Conservation (phyloP, 2,113 vertebrate species). For the Tragelaphus imberbis region DNA sequence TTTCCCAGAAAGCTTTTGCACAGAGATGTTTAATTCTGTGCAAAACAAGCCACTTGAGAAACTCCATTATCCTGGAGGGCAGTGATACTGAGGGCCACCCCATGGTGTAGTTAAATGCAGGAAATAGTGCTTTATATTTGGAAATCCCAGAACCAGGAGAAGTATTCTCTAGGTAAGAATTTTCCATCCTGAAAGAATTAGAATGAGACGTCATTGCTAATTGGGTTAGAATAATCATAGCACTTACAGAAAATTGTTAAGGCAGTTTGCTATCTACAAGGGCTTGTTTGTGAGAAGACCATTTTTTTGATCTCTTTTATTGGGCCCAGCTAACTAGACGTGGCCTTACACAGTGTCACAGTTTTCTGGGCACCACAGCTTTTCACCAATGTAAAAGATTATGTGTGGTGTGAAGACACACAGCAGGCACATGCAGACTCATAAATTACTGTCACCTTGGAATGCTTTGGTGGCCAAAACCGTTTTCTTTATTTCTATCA, state of each 20-base stretch:
- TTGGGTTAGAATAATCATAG: constrained; percentile 1
- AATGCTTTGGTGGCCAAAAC: background rate
- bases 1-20: background rate
- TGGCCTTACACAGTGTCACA: background rate
- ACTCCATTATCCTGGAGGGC: background rate
- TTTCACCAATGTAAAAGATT: background rate
- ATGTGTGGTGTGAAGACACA: background rate
- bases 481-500: background rate
- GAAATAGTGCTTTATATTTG: constrained; percentile 6
- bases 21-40: background rate
- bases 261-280: background rate
- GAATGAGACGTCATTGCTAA: constrained; percentile 22
- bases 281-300: background rate
- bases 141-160: background rate
- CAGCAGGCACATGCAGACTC: background rate
- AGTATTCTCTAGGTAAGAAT: background rate
- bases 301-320: background rate
- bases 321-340: background rate
- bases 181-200: background rate
- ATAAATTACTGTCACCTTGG: background rate
- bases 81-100: background rate
- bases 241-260: background rate
- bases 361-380: background rate
- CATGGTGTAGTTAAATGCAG: background rate
- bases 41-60: background rate